Conservation (phyloP, 92 coral and sea anemone species). For the Plumapathes pennacea region DNA sequence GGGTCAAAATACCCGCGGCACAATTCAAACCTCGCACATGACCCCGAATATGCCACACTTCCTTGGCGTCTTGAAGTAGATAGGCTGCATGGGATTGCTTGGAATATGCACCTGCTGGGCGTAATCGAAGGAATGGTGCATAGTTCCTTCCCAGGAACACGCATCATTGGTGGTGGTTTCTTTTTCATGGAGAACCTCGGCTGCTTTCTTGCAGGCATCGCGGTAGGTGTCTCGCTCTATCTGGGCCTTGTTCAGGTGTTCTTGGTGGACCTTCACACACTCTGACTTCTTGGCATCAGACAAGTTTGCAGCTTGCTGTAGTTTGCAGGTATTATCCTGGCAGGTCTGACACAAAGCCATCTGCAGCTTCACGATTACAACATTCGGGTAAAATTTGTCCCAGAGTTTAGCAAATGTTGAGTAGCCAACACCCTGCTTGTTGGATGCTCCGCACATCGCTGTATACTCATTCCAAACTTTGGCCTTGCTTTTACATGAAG, state of each 20-base stretch:
- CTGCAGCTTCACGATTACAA: too few relatives aligned
- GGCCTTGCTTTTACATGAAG: slow-evolving; percentile 28
- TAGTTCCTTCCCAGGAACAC: slow-evolving; percentile 16
- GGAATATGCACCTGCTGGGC: slow-evolving; percentile 45
- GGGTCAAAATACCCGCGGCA: too few relatives aligned
- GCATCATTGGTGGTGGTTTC: too few relatives aligned
- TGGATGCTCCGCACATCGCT: slow-evolving; percentile 16
- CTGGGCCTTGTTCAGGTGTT: slow-evolving; percentile 5
- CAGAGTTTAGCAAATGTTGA: slow-evolving; percentile 33
- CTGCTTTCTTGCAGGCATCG: slow-evolving; percentile 13
- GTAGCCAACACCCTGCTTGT: slow-evolving; percentile 21
- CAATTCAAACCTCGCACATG: slow-evolving; percentile 14
- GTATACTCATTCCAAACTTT: slow-evolving; percentile 30
- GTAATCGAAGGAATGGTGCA: slow-evolving; percentile 51
- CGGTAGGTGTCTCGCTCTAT: slow-evolving; percentile 18
- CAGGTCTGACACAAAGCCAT: slow-evolving; percentile 30
- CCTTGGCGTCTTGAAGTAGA: background rate
- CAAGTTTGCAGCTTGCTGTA: slow-evolving; percentile 12
- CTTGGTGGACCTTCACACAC: slow-evolving; percentile 10
- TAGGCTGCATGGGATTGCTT: slow-evolving; percentile 31
- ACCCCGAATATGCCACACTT: slow-evolving; percentile 1
- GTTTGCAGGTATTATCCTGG: slow-evolving; percentile 29
- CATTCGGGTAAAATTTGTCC: slow-evolving; percentile 26
- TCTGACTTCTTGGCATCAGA: slow-evolving; percentile 13
- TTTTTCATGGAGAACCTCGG: background rate